phyloP scores from a whole-genome alignment of 2,797 vertebrate species.

The Alca torda region DNA sequence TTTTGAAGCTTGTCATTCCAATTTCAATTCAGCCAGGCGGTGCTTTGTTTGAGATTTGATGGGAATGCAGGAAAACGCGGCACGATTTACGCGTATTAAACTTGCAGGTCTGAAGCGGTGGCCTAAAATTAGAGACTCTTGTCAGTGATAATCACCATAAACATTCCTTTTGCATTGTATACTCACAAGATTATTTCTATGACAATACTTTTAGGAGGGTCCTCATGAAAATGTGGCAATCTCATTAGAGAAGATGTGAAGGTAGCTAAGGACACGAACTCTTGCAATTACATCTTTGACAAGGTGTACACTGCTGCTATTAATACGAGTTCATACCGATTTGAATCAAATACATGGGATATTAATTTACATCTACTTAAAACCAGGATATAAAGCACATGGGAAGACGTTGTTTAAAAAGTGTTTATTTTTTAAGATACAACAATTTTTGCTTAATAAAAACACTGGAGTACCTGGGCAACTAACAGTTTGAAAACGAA shows the following conservation, averaged over 20 bases:
- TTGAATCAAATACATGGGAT: not conserved
- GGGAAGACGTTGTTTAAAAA: not conserved
- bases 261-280: not conserved
- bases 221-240: slow-evolving; percentile 3
- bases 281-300: not conserved
- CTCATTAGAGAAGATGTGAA: not conserved
- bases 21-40: slow-evolving; percentile 6
- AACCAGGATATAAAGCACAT: not conserved
- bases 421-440: not conserved
- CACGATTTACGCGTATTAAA: not conserved
- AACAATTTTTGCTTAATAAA: not conserved
- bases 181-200: not conserved
- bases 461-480: not conserved
- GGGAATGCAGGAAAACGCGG: not conserved
- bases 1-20: not conserved
- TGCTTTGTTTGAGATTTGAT: not conserved
- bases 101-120: not conserved
- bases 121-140: slow-evolving; percentile 16
- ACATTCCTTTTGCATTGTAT: not conserved
- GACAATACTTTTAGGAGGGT: not conserved
- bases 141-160: not conserved
- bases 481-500: not conserved
- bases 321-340: not conserved
- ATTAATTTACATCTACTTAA: not conserved
- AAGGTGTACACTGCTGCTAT: not conserved